A percentile compares a stretch with the other conserved stretches of the same genome.
phyloP scores from a whole-genome alignment of 2,888 invertebrate species.

The Autographa pulchrina region DNA sequence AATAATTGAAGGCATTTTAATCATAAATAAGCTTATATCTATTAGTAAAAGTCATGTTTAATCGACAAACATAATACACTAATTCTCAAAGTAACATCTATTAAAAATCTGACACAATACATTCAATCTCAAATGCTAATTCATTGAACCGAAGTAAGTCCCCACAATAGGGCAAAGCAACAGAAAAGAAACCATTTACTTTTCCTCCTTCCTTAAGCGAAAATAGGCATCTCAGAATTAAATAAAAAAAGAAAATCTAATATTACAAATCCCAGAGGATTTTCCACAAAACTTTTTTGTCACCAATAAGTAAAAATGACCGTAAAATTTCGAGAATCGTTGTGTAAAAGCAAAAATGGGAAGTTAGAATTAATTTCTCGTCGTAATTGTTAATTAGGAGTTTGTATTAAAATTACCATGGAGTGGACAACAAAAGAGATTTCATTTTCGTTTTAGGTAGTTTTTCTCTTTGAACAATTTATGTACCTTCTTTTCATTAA shows the following conservation, averaged over 20 bases:
- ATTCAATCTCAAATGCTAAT: neutral
- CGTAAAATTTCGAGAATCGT: slow-evolving; percentile 27
- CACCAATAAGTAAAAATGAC: slow-evolving; percentile 36
- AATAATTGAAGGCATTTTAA: no score
- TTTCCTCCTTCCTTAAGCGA: slow-evolving; percentile 5
- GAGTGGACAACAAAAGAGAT: slow-evolving; percentile 44
- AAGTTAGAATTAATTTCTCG: slow-evolving; percentile 48
- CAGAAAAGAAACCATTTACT: slow-evolving; percentile 4
- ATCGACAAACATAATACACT: neutral
- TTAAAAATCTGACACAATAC: neutral
- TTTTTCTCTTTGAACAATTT: slow-evolving; percentile 28
- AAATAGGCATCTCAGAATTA: slow-evolving; percentile 6
- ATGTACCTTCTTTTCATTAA: slow-evolving; percentile 21
- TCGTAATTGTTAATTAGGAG: slow-evolving; percentile 55
- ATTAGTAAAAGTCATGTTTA: neutral
- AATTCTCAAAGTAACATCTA: slow-evolving; percentile 1
- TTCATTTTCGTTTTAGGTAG: slow-evolving; percentile 30
- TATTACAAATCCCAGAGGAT: slow-evolving; percentile 14
- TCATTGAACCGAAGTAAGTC: neutral
- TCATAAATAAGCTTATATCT: no score
- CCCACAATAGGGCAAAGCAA: neutral
- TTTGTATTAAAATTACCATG: slow-evolving; percentile 45
- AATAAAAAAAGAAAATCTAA: slow-evolving; percentile 22
- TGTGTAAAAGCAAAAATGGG: slow-evolving; percentile 33
- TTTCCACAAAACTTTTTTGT: slow-evolving; percentile 14